Base-by-base conservation (phyloP, 2,888 invertebrate species). In the Andrena praecox region DNA sequence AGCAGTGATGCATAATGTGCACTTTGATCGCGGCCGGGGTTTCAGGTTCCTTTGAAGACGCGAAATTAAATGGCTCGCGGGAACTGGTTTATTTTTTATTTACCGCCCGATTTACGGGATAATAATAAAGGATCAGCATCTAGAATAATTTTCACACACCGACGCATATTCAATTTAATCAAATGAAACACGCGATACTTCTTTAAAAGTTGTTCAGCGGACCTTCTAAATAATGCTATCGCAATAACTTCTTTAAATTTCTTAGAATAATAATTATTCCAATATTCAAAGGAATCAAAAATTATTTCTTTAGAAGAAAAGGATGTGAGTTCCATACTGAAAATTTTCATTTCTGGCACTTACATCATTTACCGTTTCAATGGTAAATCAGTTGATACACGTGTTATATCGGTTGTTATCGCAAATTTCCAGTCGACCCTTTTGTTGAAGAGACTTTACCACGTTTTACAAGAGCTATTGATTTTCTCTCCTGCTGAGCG, bases 1-100 rank as follows among this genome's bases (percentile, higher is more conserved):
- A 59, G 63, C 74, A 29, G 33, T 24, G 83, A 78, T 66, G 83
- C 71, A 77, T 72, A 78, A 75, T 69, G 56, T 54, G 63, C 67
- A 72, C 74, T 52, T 82, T 73, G 73, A 82, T 73, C 74, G 70
- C 24, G n/a, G 33, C 27, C 56, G 33, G 54, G 31, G 35, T 67
- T 63, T 77, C 33, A 83, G 56, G 66, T 63, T 62, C 35, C 71
- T 60, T 70, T 52, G 42, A 70, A 59, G 59, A 31, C 35, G 31
- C 24, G 16, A 27, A 42, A 79, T 60, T 60, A 52, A 31, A 48
- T 52, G 31, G 35, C 50, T 59, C 42, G 52, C 24, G 24, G 31
- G 8, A 54, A 60, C 35, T 59, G 60, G 24, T 70, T 35, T 42
- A 52, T 62, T 62, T 56, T 27, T 50, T 27, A 31, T 54, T 54